Evolutionary conservation across 2,113 vertebrate genomes (phyloP).

Genomic region (Cyphomyrus discorhynchus): DNA sequence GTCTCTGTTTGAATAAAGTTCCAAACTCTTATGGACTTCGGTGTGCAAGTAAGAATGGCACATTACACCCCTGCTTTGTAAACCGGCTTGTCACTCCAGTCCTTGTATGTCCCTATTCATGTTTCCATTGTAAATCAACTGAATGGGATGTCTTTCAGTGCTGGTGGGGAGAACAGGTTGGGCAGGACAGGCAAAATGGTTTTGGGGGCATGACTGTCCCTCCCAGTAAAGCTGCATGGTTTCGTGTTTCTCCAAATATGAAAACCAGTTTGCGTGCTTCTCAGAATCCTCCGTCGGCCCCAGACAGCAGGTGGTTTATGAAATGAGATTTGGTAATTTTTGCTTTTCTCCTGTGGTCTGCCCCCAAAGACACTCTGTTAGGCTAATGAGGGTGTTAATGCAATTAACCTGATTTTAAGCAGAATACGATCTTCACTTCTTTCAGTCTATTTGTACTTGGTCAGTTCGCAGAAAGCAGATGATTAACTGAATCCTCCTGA

Average conservation of each 20-base stretch:
- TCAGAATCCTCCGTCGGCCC: not conserved
- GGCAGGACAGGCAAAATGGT: not conserved
- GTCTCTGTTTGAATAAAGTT: not conserved
- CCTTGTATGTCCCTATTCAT: not conserved
- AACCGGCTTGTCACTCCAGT: not conserved
- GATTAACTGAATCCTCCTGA: not conserved
- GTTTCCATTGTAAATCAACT: not conserved
- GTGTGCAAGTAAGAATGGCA: not conserved
- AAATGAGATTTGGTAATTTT: not conserved
- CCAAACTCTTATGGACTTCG: not conserved
- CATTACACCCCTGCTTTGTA: not conserved
- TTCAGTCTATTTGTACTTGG: not conserved
- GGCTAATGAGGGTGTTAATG: not conserved
- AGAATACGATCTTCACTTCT: not conserved
- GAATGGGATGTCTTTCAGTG: not conserved
- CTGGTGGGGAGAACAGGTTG: not conserved
- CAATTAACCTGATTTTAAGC: not conserved
- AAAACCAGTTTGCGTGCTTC: not conserved
- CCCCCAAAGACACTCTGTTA: not conserved
- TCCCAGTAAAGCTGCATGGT: not conserved
- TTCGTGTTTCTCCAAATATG: not conserved
- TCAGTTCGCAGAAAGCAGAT: not conserved
- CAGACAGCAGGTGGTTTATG: not conserved
- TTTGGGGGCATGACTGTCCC: not conserved
- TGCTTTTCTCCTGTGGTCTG: not conserved